Evolutionary conservation across 2,113 vertebrate species (phyloP).

Genomic region (Procavia capensis): DNA sequence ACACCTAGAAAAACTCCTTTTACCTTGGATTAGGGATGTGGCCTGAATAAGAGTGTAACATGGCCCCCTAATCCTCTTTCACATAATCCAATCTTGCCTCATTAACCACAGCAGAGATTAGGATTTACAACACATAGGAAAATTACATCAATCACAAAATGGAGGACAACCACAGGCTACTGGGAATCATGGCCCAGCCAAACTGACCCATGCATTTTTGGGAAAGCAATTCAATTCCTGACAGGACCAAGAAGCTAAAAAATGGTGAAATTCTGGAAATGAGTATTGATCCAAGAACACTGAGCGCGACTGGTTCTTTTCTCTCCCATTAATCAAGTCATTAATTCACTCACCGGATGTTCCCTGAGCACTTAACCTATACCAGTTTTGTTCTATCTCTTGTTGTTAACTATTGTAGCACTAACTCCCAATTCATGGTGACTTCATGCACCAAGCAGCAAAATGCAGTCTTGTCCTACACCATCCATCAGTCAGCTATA

Average conservation of each 20-base stretch:
- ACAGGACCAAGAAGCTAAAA: not conserved
- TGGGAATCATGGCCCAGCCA: too few species aligned
- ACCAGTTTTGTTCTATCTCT: not conserved
- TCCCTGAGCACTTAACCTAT: not conserved
- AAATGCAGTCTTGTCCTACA: not conserved
- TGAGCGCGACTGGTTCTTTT: not conserved
- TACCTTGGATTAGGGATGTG: too few species aligned
- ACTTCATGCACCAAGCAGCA: not conserved
- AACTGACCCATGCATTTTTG: too few species aligned
- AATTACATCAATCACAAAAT: too few species aligned
- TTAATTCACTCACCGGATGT: not conserved
- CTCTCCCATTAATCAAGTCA: not conserved
- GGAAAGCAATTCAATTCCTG: too few species aligned
- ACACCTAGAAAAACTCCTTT: too few species aligned
- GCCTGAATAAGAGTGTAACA: too few species aligned
- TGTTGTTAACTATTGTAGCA: not conserved
- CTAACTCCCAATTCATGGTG: not conserved
- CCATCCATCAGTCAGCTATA: not conserved
- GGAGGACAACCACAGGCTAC: too few species aligned
- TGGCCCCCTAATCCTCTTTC: too few species aligned
- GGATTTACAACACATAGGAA: too few species aligned
- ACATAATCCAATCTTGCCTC: too few species aligned
- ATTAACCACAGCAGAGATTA: too few species aligned
- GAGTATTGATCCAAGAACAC: not conserved
- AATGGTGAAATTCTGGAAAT: not conserved